Evolutionary conservation across 2,797 vertebrate genomes (phyloP), one percentile per base, ranked within the genome.

Genomic region (Sebastes nivosus): DNA sequence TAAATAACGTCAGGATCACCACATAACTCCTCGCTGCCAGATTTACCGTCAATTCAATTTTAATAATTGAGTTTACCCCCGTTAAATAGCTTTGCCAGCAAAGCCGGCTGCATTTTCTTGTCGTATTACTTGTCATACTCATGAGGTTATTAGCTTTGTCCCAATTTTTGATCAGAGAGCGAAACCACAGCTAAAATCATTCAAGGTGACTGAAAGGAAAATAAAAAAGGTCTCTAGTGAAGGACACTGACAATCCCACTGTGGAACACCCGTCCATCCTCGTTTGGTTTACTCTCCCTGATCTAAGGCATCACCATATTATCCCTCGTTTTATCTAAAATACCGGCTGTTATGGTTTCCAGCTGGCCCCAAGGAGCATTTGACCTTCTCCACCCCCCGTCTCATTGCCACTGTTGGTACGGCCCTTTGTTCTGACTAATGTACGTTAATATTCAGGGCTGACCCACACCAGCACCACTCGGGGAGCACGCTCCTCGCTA

Each of bases 371-470:
- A 22, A 85, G 86, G 88, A 84, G 63, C 61, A 38, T 84, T 93
- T 93, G 88, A 93, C 90, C 91, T 87, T 84, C 74, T 80, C 75
- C 72, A 77, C 77, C 79, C 57, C 46, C 72, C 10, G 25, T 63
- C 76, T 77, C 83, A 79, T 75, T 87, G 89, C 84, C 85, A 87
- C 77, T 72, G 83, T 67, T 89, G 75, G 74, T 63, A 65, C 22
- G 10, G 71, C 22, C 60, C 84, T 87, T 88, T 91, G 77, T 79
- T 87, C 87, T 85, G 83, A 84, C 83, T 92, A 89, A 90, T 90
- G 85, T 75, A 79, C 67, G 6, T 84, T 90, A 92, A 93, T 92
- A 93, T 91, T 92, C 80, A 52, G 76, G 75, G 68, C 77, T 85
- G 90, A 91, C 88, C 90, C 83, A 57, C 84, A 77, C 80, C 77